These are phyloP conservation scores for Murina feae DNA, from an alignment of 2,113 vertebrate genomes.

Conservation along the genomic window DNA sequence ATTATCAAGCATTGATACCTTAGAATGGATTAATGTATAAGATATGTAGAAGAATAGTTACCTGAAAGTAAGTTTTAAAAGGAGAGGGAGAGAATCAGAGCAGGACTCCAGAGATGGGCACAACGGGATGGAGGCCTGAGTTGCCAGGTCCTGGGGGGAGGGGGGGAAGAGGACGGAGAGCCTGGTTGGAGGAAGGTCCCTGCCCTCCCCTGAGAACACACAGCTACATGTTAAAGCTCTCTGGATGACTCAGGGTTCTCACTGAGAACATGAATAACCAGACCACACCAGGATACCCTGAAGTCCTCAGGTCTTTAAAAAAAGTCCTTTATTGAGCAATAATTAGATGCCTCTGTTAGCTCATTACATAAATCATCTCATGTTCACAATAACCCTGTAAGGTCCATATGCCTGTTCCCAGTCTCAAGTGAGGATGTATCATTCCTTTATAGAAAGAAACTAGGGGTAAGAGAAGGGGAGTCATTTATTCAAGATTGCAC, in stretches of 20 bases:
- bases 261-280: not conserved
- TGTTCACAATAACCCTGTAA: not conserved
- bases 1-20: not conserved
- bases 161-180: not conserved
- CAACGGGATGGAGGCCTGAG: not conserved
- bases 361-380: not conserved
- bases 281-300: not conserved
- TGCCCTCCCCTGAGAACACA: not conserved
- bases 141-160: not conserved
- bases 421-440: not conserved
- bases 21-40: not conserved
- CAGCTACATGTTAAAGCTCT: not conserved
- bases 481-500: not conserved
- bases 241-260: not conserved
- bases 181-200: not conserved
- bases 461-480: not conserved
- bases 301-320: not conserved
- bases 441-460: not conserved
- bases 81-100: not conserved
- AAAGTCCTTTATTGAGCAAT: not conserved
- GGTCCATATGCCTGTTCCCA: not conserved
- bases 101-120: not conserved
- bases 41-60: not conserved
- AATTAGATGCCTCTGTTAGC: not conserved
- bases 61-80: not conserved